A percentile compares a stretch with the other conserved stretches of the same genome.
phyloP scores from a whole-genome alignment of 2,888 invertebrate genomes.

The Limenitis camilla region DNA sequence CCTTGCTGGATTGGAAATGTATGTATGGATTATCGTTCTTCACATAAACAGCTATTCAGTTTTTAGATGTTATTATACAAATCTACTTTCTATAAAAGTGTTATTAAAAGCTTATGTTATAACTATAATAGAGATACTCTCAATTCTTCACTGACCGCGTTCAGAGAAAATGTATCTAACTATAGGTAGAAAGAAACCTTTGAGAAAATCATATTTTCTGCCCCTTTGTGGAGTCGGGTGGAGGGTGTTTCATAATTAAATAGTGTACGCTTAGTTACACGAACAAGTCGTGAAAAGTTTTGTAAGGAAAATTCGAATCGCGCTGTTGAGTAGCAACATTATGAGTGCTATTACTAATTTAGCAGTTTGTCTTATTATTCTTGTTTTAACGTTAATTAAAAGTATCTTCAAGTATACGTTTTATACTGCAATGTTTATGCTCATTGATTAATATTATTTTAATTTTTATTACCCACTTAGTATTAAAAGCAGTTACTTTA shows the following conservation, averaged over 20 bases:
- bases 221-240: conserved; percentile 31
- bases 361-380: conserved; percentile 35
- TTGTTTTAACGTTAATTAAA: conserved; percentile 31
- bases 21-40: too few relatives aligned
- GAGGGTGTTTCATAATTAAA: conserved; percentile 53
- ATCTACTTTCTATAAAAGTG: too few relatives aligned
- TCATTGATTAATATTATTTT: neutral
- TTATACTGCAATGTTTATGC: conserved; percentile 3
- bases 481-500: too few relatives aligned
- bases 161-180: conserved; percentile 14
- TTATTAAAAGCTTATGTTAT: neutral
- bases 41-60: too few relatives aligned
- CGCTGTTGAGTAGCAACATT: conserved; percentile 28
- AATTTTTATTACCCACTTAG: too few relatives aligned
- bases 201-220: conserved; percentile 38
- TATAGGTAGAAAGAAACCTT: conserved; percentile 33
- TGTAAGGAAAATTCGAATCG: conserved; percentile 40
- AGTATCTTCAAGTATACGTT: conserved; percentile 17
- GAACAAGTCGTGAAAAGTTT: conserved; percentile 38
- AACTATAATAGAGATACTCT: conserved; percentile 5
- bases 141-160: conserved; percentile 21
- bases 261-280: conserved; percentile 58
- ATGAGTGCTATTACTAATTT: conserved; percentile 39
- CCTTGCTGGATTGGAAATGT: too few relatives aligned
- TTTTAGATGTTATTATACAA: too few relatives aligned